These are phyloP conservation scores for Acronicta psi DNA, from an alignment of 2,888 invertebrate genomes.

Conservation along the genomic window DNA sequence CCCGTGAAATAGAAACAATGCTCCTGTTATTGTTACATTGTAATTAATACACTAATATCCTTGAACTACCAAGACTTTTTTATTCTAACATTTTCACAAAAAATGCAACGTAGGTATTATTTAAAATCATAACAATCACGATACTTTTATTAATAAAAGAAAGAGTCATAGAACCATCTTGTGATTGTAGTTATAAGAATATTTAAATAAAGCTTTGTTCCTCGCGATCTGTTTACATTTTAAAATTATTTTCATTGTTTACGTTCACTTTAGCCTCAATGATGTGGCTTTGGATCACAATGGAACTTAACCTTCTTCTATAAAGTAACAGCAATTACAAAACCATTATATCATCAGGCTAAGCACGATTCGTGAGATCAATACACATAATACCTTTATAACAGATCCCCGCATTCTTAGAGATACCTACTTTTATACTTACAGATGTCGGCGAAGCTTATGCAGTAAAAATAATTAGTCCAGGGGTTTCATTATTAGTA, in stretches of 20 bases:
- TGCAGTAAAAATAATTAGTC: conserved; percentile 73
- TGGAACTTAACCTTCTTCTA: conserved; percentile 46
- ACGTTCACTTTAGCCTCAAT: conserved; percentile 46
- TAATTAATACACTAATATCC: too few relatives aligned
- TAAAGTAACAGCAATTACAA: conserved; percentile 43
- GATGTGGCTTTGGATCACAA: conserved; percentile 48
- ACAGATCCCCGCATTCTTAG: conserved; percentile 24
- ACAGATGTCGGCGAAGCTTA: conserved; percentile 46
- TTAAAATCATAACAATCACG: conserved; percentile 25
- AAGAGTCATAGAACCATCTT: conserved; percentile 21
- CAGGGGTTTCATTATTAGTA: conserved; percentile 71
- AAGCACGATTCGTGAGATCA: conserved; percentile 34
- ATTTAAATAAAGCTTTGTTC: conserved; percentile 36
- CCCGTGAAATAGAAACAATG: too few relatives aligned
- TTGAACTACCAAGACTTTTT: too few relatives aligned
- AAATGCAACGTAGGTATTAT: too few relatives aligned
- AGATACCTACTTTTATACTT: conserved; percentile 11
- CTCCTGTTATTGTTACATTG: too few relatives aligned
- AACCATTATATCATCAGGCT: conserved; percentile 43
- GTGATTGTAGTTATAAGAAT: conserved; percentile 14
- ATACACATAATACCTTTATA: conserved; percentile 30
- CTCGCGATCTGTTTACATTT: conserved; percentile 38
- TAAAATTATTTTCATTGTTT: conserved; percentile 41
- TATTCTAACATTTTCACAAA: too few relatives aligned
- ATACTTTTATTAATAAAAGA: conserved; percentile 36